Percentiles rank a stretch among this genome's conserved stretches.
Evolutionary conservation across 2,113 vertebrate genomes (phyloP).

Genomic region (Aegotheles bennettii): DNA sequence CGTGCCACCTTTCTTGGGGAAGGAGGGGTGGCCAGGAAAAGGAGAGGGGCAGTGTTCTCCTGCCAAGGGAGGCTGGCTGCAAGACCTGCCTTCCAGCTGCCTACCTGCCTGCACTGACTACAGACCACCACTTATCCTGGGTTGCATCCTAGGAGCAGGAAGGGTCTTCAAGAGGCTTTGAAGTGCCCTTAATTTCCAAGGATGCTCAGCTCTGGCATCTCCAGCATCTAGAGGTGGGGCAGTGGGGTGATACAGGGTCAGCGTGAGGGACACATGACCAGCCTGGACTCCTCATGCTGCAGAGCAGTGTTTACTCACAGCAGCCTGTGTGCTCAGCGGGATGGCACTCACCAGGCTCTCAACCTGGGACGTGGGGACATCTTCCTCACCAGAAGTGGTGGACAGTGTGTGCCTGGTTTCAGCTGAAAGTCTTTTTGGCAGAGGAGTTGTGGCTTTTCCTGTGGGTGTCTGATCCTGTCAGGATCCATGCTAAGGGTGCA

Average conservation of each 20-base stretch:
- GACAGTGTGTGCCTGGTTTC: not conserved
- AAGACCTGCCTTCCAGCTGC: not conserved
- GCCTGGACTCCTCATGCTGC: not conserved
- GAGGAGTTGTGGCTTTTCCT: not conserved
- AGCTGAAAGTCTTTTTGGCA: not conserved
- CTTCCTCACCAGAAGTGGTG: not conserved
- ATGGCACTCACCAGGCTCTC: not conserved
- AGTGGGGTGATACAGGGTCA: not conserved
- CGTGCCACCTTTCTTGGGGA: not conserved
- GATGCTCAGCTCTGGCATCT: not conserved
- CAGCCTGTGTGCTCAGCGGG: not conserved
- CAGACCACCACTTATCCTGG: not conserved
- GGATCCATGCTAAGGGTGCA: not conserved
- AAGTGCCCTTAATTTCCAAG: not conserved
- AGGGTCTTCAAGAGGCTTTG: not conserved
- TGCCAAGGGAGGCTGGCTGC: not conserved
- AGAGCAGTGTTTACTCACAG: not conserved
- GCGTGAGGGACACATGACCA: accelerated
- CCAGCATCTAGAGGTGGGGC: not conserved
- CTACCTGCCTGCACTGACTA: not conserved
- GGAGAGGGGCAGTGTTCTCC: not conserved
- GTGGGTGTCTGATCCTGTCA: accelerated
- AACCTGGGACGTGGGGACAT: not conserved
- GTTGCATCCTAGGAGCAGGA: not conserved
- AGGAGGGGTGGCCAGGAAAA: not conserved